Evolutionary conservation across 2,888 invertebrate genomes (phyloP).

Genomic region (Cephus nigrinus): DNA sequence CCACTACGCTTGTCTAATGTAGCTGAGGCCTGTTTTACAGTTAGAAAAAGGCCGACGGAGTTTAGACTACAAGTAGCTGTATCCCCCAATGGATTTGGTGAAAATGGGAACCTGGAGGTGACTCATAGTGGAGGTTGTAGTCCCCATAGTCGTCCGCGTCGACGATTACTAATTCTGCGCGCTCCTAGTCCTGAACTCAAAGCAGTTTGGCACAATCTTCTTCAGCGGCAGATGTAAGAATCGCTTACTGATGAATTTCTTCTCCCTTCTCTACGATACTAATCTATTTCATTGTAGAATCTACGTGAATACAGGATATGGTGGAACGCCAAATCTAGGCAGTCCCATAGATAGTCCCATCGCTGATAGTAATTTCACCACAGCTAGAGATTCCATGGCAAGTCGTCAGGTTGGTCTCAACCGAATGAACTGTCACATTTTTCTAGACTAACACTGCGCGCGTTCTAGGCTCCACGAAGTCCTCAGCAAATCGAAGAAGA

Average conservation of each 20-base stretch:
- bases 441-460: background rate
- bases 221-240: constrained; percentile 89
- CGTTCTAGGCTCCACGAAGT: constrained; percentile 2
- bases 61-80: constrained; percentile 78
- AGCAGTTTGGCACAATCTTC: constrained; percentile 90
- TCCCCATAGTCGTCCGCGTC: constrained; percentile 67
- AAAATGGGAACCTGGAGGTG: constrained; percentile 49
- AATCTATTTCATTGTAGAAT: constrained; percentile 72
- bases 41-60: constrained; percentile 88
- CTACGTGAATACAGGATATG: constrained; percentile 83
- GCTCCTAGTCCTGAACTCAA: constrained; percentile 87
- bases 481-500: constrained; percentile 30
- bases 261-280: constrained; percentile 27
- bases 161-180: constrained; percentile 78
- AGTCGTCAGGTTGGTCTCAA: constrained; percentile 51
- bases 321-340: constrained; percentile 78
- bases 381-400: constrained; percentile 45
- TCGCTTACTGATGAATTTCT: constrained; percentile 19
- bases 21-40: constrained; percentile 86
- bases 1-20: constrained; percentile 82
- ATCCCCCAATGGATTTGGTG: constrained; percentile 45
- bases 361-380: constrained; percentile 41
- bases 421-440: background rate
- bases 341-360: constrained; percentile 77
- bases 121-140: constrained; percentile 57